These are phyloP conservation scores for Sitodiplosis mosellana DNA, from an alignment of 1,140 invertebrate species.

Conservation along the genomic window DNA sequence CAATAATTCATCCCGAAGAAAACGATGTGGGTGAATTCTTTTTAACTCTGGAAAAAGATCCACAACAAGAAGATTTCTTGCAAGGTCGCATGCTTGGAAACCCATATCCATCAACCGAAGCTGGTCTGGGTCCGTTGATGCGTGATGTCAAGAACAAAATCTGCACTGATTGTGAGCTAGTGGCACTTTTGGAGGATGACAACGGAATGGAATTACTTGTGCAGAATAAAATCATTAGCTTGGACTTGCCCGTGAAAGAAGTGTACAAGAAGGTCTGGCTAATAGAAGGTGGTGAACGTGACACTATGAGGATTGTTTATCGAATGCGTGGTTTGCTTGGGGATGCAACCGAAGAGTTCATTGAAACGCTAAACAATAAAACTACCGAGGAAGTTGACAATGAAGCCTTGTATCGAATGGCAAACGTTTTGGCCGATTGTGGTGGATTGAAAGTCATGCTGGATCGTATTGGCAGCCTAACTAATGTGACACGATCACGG, in stretches of 20 bases:
- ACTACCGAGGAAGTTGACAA: slow-evolving; percentile 82
- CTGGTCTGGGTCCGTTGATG: slow-evolving; percentile 90
- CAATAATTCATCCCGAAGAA: slow-evolving; percentile 94
- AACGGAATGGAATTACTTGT: slow-evolving; percentile 98
- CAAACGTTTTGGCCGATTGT: slow-evolving; percentile 53
- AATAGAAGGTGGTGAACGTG: slow-evolving; percentile 64
- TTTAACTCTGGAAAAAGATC: slow-evolving; percentile 91
- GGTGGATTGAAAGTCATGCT: slow-evolving; percentile 72
- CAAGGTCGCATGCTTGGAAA: slow-evolving; percentile 95
- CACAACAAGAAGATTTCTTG: slow-evolving; percentile 95
- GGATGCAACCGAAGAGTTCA: slow-evolving; percentile 96
- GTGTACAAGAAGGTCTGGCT: slow-evolving; percentile 80
- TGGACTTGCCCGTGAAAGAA: slow-evolving; percentile 90
- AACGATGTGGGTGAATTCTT: slow-evolving; percentile 95
- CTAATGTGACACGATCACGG: slow-evolving; percentile 50
- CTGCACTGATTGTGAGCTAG: slow-evolving; percentile 91
- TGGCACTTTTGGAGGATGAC: slow-evolving; percentile 90
- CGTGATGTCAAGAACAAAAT: slow-evolving; percentile 97
- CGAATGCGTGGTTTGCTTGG: slow-evolving; percentile 91
- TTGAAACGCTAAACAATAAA: slow-evolving; percentile 77
- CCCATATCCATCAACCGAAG: slow-evolving; percentile 86
- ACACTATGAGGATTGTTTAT: slow-evolving; percentile 97
- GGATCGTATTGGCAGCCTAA: slow-evolving; percentile 37
- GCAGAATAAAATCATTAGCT: slow-evolving; percentile 94
- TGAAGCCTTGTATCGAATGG: slow-evolving; percentile 73